Evolutionary conservation across 1,140 invertebrate species (phyloP), one percentile per base, ranked within the genome.

Genomic region (Bombus impatiens): DNA sequence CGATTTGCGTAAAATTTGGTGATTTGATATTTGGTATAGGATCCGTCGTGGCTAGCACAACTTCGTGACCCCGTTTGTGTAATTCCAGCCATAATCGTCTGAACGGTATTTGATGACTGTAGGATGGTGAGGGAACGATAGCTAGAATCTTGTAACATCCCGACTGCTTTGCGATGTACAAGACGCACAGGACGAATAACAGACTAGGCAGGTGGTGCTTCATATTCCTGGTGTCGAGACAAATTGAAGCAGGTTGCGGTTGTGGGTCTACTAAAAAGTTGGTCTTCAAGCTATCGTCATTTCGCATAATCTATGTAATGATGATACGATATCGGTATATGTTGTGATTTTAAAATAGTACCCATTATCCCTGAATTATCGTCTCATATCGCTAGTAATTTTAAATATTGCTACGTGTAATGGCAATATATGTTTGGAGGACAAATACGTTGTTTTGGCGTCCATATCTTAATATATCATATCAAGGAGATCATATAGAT

Each of bases 101-200:
- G 82, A 94, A 96, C 1, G 96, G 95, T 5, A 96, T 91, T 92
- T 96, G 96, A 90, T 97, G 96, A 87, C 96, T 97, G 77, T 95
- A 94, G 0, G 95, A 95, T 1, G 96, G 93, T 13, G 92, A 92
- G 5, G 96, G 93, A 72, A 96, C 92, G 0, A 96, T 89, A 1
- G 93, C 95, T 32, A 97, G 89, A 80, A 97, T 96, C 78, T 91
- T 93, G 53, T 40, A 40, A 94, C 93, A 79, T 74, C 91, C 37
- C n/a, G 44, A 22, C 0, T 62, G 25, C 0, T 9, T n/a, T 0
- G 25, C 22, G 0, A 47, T 32, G 1, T 59, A 75, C 2, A 80
- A 0, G 1, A 68, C 12, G 3, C 68, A 70, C 2, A 32, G 1
- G 13, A 53, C 9, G 8, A 28, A 57, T 0, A 75, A 10, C 3